Base-by-base conservation (phyloP, 2,113 vertebrate genomes). In the Phrynosoma platyrhinos region DNA sequence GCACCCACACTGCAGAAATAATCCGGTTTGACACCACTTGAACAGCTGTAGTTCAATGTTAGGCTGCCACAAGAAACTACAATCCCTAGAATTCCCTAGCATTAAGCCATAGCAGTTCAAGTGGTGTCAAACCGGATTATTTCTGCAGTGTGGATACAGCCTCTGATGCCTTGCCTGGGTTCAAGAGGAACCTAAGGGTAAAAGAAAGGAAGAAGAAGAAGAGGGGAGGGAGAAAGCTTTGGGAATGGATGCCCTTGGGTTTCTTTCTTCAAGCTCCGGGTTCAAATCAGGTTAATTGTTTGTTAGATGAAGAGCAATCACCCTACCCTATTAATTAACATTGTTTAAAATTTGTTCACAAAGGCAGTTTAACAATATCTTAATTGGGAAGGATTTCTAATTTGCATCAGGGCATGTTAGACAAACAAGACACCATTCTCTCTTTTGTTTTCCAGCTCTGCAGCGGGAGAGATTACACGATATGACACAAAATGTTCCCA, bases 321-420 rank as follows among this genome's bases (percentile, higher is more conserved):
- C 94, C 83, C 84, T 87, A 92, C 89, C 93, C 92, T 94, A 84
- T 92, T 96, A 96, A 97, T 97, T 97, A 97, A 96, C 96, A 96
- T 96, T 95, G 96, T 96, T 88, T 97, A 92, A 96, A 97, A 96
- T 89, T 92, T 95, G 95, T 95, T 96, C 96, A 97, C 96, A 96
- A 96, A 97, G 95, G 95, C 96, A 96, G 95, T 94, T 95, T 95
- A 96, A 96, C 95, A 96, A 96, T 97, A 96, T 96, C 96, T 97
- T 96, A 96, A 97, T 97, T 97, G 96, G 94, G 92, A 96, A 93
- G 95, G 92, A 92, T 96, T 96, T 95, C 95, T 88, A 95, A 96
- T 97, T 96, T 96, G 96, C 91, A 96, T 94, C 90, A 66, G 94
- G 95, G 93, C 95, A 93, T 94, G 96, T 94, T 95, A 96, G 94